Evolutionary conservation across 2,888 invertebrate species (phyloP).

Genomic region (Eupithecia abbreviata): DNA sequence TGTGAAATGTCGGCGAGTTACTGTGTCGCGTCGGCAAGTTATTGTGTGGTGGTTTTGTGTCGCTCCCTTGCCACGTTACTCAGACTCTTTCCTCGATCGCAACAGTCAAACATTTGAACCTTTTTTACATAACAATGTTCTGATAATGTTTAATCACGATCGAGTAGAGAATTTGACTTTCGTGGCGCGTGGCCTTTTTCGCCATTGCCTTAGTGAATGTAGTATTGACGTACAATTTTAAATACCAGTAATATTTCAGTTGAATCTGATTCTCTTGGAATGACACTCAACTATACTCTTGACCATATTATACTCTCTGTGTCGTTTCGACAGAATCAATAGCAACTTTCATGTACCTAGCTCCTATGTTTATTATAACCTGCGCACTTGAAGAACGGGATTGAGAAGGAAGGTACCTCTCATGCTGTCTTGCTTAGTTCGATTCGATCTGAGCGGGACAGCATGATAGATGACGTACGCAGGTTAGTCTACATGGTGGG

Average conservation of each 20-base stretch:
- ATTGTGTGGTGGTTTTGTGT: neutral
- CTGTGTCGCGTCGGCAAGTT: constrained; percentile 2
- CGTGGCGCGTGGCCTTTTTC: constrained; percentile 23
- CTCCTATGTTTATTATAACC: constrained; percentile 16
- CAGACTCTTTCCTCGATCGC: constrained; percentile 14
- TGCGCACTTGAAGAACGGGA: neutral
- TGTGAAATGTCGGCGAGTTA: constrained; percentile 12
- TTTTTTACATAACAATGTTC: constrained; percentile 32
- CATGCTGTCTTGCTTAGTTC: neutral
- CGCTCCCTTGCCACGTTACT: constrained; percentile 12
- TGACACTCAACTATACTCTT: constrained; percentile 44
- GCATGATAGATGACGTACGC: neutral
- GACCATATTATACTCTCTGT: constrained; percentile 46
- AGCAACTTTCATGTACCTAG: constrained; percentile 32
- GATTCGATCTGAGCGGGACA: neutral
- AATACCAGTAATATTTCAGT: constrained; percentile 15
- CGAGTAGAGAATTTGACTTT: constrained; percentile 10
- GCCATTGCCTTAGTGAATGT: constrained; percentile 31
- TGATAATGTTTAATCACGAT: constrained; percentile 15
- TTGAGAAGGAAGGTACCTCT: neutral
- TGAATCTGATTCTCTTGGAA: constrained; percentile 47
- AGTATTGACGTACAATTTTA: constrained; percentile 12
- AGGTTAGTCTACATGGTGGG: constrained; percentile 11
- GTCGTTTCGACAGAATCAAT: constrained; percentile 47
- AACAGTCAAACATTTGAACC: constrained; percentile 24